Evolutionary conservation across 2,113 vertebrate genomes (phyloP).

Genomic region (Polypterus senegalus): DNA sequence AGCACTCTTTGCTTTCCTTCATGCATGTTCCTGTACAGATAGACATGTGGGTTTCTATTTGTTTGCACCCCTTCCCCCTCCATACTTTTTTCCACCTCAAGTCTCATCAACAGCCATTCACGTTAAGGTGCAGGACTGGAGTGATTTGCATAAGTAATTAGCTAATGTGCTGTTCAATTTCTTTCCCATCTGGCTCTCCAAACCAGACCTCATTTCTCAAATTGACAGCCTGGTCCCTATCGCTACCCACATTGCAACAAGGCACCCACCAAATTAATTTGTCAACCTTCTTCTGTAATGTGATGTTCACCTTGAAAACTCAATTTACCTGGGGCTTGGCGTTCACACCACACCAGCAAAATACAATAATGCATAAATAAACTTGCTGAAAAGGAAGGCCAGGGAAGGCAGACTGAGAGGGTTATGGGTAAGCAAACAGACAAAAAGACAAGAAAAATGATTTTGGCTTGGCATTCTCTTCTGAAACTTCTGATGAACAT

Average conservation of each 20-base stretch:
- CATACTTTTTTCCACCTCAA: constrained; percentile 37
- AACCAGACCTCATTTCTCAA: constrained; percentile 58
- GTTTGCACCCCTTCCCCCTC: constrained; percentile 1
- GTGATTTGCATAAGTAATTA: constrained; percentile 68
- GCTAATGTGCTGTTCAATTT: constrained; percentile 57
- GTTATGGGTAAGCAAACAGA: no score
- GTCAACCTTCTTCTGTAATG: constrained; percentile 59
- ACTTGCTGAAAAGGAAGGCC: no score
- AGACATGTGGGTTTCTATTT: no score
- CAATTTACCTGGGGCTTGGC: constrained; percentile 50
- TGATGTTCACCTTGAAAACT: constrained; percentile 66
- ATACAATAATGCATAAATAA: no score
- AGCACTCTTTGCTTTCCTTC: no score
- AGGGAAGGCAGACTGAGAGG: no score
- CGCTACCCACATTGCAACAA: constrained; percentile 47
- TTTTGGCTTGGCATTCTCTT: no score
- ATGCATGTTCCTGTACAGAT: no score
- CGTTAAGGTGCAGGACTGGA: constrained; percentile 50
- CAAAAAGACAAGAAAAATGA: no score
- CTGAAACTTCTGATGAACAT: no score
- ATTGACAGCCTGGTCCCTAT: constrained; percentile 61
- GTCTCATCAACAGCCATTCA: constrained; percentile 42
- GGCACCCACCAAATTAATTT: constrained; percentile 56
- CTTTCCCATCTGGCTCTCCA: constrained; percentile 50
- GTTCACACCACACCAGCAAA: no score